Conservation (phyloP, 2,113 vertebrate genomes). For the Thalassarche chlororhynchos region DNA sequence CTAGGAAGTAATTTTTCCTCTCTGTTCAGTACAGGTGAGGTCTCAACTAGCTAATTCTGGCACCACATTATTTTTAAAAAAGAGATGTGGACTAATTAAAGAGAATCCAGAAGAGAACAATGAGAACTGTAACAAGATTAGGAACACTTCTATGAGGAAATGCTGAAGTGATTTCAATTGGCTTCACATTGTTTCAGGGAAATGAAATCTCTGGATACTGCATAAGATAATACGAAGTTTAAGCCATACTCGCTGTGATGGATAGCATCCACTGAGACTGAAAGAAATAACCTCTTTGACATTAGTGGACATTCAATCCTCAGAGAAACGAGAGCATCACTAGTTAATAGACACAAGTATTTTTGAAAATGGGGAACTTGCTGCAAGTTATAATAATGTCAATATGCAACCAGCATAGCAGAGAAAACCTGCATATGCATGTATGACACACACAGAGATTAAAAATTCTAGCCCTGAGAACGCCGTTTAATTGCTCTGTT, state of each 20-base stretch:
- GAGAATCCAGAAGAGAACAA: neutral
- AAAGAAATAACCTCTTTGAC: neutral
- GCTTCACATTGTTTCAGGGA: neutral
- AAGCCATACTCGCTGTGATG: neutral
- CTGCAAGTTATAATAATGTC: neutral
- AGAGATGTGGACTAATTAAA: neutral
- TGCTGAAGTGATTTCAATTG: neutral
- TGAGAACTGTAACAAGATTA: neutral
- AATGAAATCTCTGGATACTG: neutral
- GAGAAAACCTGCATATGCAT: neutral
- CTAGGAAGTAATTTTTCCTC: neutral
- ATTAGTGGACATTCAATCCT: neutral
- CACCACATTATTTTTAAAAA: neutral
- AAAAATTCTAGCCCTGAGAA: neutral
- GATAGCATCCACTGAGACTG: neutral
- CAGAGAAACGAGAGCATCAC: neutral
- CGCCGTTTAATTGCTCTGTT: neutral
- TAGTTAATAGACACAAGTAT: neutral
- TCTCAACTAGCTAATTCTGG: neutral
- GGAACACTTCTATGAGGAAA: neutral
- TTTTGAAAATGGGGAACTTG: neutral
- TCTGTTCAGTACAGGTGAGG: neutral
- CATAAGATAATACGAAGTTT: neutral
- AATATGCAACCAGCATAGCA: neutral
- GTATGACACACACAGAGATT: neutral